These are phyloP conservation scores for Melanchra persicariae DNA, from an alignment of 2,888 invertebrate species.

Conservation along the genomic window DNA sequence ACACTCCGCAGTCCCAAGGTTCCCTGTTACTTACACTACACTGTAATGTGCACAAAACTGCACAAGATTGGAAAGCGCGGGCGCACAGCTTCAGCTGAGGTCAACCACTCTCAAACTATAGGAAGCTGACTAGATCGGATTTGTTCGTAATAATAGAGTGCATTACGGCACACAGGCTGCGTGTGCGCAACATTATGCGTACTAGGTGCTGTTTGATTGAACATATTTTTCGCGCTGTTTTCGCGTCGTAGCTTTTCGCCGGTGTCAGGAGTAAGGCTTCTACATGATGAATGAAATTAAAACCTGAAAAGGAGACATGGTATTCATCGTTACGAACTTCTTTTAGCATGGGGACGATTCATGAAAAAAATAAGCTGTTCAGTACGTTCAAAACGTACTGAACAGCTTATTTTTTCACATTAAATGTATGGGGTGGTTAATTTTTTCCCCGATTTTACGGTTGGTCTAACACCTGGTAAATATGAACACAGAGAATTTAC, in stretches of 20 bases:
- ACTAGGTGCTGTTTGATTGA: neutral
- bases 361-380: no score
- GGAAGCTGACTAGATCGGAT: slow-evolving; percentile 35
- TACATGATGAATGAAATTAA: no score
- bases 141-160: neutral
- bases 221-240: neutral
- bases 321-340: no score
- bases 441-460: no score
- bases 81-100: slow-evolving; percentile 45
- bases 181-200: slow-evolving; percentile 12
- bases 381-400: no score
- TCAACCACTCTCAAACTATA: slow-evolving; percentile 45
- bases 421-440: no score
- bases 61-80: slow-evolving; percentile 44
- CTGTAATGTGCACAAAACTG: neutral
- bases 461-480: no score
- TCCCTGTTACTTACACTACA: slow-evolving; percentile 14
- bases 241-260: neutral
- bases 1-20: slow-evolving; percentile 30
- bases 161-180: neutral
- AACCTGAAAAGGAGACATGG: no score
- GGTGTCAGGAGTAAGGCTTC: no score
- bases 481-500: no score
- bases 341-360: no score
- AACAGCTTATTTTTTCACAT: no score